phyloP scores from a whole-genome alignment of 2,888 invertebrate species.

The Tenthredo notha region DNA sequence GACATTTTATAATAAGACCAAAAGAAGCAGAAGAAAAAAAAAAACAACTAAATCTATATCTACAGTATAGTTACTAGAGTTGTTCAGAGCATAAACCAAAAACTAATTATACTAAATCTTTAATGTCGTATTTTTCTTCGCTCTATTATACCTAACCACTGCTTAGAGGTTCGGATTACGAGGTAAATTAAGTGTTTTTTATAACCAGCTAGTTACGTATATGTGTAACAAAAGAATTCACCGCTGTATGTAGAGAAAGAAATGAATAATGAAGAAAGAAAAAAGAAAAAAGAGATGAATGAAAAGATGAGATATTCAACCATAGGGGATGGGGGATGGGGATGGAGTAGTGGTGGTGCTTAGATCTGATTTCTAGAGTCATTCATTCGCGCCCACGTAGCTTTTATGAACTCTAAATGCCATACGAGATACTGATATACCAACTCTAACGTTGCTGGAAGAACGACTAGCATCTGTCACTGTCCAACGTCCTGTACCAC shows the following conservation, averaged over 20 bases:
- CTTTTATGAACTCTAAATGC: slow-evolving; percentile 31
- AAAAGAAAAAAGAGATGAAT: not conserved
- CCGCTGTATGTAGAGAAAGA: not conserved
- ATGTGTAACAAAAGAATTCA: not conserved
- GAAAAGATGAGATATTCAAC: not conserved
- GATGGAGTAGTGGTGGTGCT: not conserved
- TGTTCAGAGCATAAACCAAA: too few species aligned
- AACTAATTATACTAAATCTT: too few species aligned
- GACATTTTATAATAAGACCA: too few species aligned
- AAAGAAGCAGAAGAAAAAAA: too few species aligned
- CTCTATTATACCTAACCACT: too few species aligned
- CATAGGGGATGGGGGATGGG: not conserved
- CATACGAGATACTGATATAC: slow-evolving; percentile 38
- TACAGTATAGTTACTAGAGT: not conserved
- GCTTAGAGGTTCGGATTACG: too few species aligned
- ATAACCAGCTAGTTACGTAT: not conserved
- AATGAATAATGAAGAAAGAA: too few species aligned
- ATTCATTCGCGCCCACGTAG: slow-evolving; percentile 32
- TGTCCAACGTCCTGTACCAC: not conserved
- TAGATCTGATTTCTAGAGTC: slow-evolving; percentile 38
- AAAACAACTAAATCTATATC: too few species aligned
- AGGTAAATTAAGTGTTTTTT: too few species aligned
- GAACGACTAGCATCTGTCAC: slow-evolving; percentile 33
- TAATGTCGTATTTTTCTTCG: too few species aligned
- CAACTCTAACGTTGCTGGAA: slow-evolving; percentile 7